Evolutionary conservation across 2,888 invertebrate genomes (phyloP).

Genomic region (Hermaeophaga mercurialis): DNA sequence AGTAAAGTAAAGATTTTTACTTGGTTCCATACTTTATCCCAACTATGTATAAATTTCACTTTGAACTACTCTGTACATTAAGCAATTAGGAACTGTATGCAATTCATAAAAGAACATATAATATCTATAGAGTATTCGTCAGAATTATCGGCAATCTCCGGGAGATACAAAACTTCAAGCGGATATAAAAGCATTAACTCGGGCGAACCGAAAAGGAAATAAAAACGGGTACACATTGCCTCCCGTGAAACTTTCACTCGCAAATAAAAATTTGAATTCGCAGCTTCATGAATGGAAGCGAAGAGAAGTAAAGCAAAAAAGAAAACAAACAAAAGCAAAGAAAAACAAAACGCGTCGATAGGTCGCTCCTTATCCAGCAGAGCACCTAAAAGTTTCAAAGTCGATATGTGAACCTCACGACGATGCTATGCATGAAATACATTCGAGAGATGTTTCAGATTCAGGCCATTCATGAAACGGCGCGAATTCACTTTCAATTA

Average conservation of each 20-base stretch:
- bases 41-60: too few relatives aligned
- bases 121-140: too few relatives aligned
- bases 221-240: not conserved
- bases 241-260: constrained; percentile 3
- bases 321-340: constrained; percentile 10
- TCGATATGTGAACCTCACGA: constrained; percentile 28
- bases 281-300: constrained; percentile 17
- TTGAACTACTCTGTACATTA: too few relatives aligned
- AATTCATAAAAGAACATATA: too few relatives aligned
- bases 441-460: constrained; percentile 23
- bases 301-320: constrained; percentile 2
- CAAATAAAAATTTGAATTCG: constrained; percentile 16
- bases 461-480: constrained; percentile 37
- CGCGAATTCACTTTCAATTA: constrained; percentile 40
- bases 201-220: not conserved
- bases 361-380: constrained; percentile 8
- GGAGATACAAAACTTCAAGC: too few relatives aligned
- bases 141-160: too few relatives aligned
- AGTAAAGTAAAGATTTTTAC: too few relatives aligned
- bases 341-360: constrained; percentile 22
- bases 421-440: constrained; percentile 13
- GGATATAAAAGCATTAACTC: too few relatives aligned
- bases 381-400: constrained; percentile 28
- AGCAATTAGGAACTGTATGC: too few relatives aligned
- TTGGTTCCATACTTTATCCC: too few relatives aligned